Conservation (phyloP, 1,140 invertebrate species). For the Drosophila chauvacae region DNA sequence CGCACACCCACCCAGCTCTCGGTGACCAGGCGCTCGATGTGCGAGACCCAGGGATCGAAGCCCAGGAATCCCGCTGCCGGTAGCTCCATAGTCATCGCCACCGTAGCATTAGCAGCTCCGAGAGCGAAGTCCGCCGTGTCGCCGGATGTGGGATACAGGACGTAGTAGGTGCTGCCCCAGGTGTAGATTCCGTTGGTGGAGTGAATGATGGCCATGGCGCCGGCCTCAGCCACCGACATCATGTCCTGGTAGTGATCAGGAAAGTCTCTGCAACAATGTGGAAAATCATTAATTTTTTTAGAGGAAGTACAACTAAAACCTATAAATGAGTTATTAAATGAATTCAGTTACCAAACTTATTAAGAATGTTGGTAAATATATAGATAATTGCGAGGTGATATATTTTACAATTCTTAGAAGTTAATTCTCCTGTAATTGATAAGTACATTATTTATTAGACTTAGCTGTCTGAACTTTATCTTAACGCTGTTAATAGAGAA, state of each 20-base stretch:
- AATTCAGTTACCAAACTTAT: neutral
- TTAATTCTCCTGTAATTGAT: neutral
- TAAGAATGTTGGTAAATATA: neutral
- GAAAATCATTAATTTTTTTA: no score
- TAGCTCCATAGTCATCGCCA: conserved; percentile 89
- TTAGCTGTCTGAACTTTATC: neutral
- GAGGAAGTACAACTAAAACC: no score
- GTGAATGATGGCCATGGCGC: conserved; percentile 84
- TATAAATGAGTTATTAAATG: no score
- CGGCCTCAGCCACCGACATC: conserved; percentile 82
- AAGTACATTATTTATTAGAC: neutral
- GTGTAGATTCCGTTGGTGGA: conserved; percentile 85
- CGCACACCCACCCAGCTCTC: conserved; percentile 91
- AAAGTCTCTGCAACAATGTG: conserved; percentile 33
- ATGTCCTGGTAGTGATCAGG: conserved; percentile 76
- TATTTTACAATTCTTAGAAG: neutral
- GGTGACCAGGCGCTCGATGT: conserved; percentile 86
- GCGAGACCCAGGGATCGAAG: conserved; percentile 88
- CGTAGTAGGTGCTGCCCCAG: conserved; percentile 87
- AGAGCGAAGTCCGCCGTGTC: conserved; percentile 88
- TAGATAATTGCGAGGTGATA: neutral
- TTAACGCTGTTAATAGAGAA: neutral
- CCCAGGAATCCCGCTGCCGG: conserved; percentile 87
- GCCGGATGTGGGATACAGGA: conserved; percentile 86
- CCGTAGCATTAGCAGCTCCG: conserved; percentile 86